Evolutionary conservation across 2,113 vertebrate genomes (phyloP), one percentile per base, ranked within the genome.

Genomic region (Oryzias woworae): DNA sequence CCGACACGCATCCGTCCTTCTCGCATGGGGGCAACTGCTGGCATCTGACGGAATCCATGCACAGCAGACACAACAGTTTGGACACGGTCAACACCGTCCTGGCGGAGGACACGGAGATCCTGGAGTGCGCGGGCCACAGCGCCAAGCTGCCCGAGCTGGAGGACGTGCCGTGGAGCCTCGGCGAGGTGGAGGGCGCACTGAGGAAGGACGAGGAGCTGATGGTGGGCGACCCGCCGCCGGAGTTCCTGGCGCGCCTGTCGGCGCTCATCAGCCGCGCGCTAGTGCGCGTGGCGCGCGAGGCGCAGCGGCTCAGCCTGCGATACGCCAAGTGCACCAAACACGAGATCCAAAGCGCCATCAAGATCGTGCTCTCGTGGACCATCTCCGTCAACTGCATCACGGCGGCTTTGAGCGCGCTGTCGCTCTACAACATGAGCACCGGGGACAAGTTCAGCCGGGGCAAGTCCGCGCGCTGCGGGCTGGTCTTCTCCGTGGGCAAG

Each of bases 41-140:
- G 96, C 95, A 94, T 93, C 92, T 97, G 94, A 94, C 96, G 78
- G 96, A 93, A 92, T 96, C 96, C 90, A 97, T 97, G 96, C 95
- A 96, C 92, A 96, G 95, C 93, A 88, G 96, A 89, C 95, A 96
- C 78, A 95, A 96, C 94, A 98, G 96, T 91, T 92, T 97, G 87
- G 96, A 98, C 92, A 97, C 96, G 46, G 96, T 98, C 89, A 97
- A 96, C 92, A 97, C 95, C 88, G 96, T 96, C 68, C 85, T 92
- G 88, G 92, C 88, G 85, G 89, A 90, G 75, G 91, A 90, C 78
- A 92, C 94, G 82, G 96, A 97, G 84, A 92, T 92, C 85, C 94
- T 95, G 93, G 95, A 96, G 94, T 95, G 95, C 91, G 86, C 94
- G 86, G 94, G 93, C 85, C 95, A 95, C 92, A 85, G 88, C 82